phyloP scores from a whole-genome alignment of 2,797 vertebrate genomes.

The Sebastes reedi region DNA sequence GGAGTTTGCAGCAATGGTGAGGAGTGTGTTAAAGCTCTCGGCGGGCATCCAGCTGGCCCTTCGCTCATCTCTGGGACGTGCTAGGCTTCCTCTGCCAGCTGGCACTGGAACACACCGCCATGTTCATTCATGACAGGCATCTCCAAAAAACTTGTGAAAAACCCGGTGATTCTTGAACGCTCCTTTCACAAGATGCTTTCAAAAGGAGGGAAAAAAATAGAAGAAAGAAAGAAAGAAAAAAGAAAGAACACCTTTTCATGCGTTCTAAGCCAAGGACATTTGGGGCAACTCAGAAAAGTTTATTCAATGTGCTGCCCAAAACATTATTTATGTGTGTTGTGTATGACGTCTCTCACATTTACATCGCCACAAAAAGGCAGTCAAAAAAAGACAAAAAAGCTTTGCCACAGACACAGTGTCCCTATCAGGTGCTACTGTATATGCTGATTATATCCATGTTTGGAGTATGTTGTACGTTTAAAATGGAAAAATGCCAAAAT shows the following conservation, averaged over 20 bases:
- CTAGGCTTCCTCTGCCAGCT: conserved; percentile 79
- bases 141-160: conserved; percentile 74
- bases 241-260: conserved; percentile 56
- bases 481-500: conserved; percentile 23
- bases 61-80: conserved; percentile 74
- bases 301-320: conserved; percentile 55
- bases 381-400: conserved; percentile 9
- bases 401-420: neutral
- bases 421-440: neutral
- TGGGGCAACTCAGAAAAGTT: conserved; percentile 68
- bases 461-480: neutral
- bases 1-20: conserved; percentile 73
- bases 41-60: conserved; percentile 80
- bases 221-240: conserved; percentile 19
- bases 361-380: conserved; percentile 8
- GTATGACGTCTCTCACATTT: conserved; percentile 36
- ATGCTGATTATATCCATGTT: conserved; percentile 3
- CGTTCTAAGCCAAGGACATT: conserved; percentile 75
- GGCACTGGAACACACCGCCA: conserved; percentile 74
- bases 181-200: conserved; percentile 63
- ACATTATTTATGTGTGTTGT: conserved; percentile 52
- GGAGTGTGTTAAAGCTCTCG: conserved; percentile 77
- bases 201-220: conserved; percentile 32
- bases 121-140: conserved; percentile 79
- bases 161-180: conserved; percentile 71